Percentiles rank a stretch among this genome's conserved stretches.
These are phyloP conservation scores for Asteroscopus sphinx DNA, from an alignment of 2,888 invertebrate genomes.

Conservation along the genomic window DNA sequence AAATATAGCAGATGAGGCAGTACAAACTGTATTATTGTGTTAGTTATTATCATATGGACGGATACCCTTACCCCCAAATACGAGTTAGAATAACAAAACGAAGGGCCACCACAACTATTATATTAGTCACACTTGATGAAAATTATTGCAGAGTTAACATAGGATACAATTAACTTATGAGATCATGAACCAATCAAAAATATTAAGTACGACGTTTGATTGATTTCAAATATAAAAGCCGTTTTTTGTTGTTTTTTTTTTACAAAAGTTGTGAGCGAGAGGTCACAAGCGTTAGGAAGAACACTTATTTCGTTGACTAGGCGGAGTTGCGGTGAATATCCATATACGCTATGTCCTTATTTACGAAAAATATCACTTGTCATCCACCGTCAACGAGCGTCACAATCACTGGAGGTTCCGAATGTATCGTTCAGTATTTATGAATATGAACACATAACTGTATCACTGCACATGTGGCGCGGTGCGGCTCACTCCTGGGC, in stretches of 20 bases:
- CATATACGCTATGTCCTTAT: conserved; percentile 60
- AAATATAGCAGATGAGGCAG: conserved; percentile 37
- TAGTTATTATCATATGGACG: conserved; percentile 71
- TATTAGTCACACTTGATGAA: conserved; percentile 40
- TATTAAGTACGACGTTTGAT: conserved; percentile 54
- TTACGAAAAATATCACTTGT: conserved; percentile 84
- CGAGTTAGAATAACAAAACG: conserved; percentile 44
- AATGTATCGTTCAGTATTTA: conserved; percentile 79
- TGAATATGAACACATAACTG: conserved; percentile 81
- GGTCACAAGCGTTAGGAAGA: conserved; percentile 52
- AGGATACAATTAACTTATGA: conserved; percentile 72
- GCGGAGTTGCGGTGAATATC: conserved; percentile 79
- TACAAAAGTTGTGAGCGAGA: conserved; percentile 32
- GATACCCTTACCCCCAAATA: conserved; percentile 64
- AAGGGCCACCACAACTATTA: conserved; percentile 69
- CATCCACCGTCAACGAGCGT: conserved; percentile 68
- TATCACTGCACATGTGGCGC: conserved; percentile 56
- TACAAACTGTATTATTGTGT: conserved; percentile 48
- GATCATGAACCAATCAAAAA: conserved; percentile 81
- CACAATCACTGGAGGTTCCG: conserved; percentile 80
- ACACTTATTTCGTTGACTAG: conserved; percentile 84
- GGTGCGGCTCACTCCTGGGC: conserved; percentile 54
- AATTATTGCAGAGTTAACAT: conserved; percentile 46
- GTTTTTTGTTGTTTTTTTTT: conserved; percentile 25
- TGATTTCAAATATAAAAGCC: conserved; percentile 43